Evolutionary conservation across 2,113 vertebrate species (phyloP).

Genomic region (Drymodes brunneopygia): DNA sequence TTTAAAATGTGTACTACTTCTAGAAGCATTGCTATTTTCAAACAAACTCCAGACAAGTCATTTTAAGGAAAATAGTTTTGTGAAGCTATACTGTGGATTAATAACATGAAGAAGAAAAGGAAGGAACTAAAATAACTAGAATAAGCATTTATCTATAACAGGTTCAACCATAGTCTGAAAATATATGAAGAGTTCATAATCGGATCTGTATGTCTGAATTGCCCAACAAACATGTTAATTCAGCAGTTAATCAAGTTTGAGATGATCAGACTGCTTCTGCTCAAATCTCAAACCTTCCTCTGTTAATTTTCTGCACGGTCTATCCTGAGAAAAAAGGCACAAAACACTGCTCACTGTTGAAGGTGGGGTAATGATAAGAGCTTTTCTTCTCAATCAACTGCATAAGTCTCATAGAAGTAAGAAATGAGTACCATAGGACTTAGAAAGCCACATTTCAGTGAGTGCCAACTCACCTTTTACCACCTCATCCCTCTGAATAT

Average conservation of each 20-base stretch:
- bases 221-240: neutral
- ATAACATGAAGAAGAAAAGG: neutral
- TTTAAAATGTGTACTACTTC: neutral
- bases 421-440: fast-evolving
- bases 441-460: neutral
- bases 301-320: neutral
- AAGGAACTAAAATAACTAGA: neutral
- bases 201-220: neutral
- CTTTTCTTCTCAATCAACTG: neutral
- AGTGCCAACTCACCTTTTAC: neutral
- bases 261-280: neutral
- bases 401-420: neutral
- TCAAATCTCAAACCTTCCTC: neutral
- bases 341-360: neutral
- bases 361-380: neutral
- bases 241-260: neutral
- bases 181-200: neutral
- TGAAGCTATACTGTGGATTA: neutral
- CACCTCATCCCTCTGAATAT: neutral
- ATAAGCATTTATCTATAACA: neutral
- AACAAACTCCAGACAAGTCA: neutral
- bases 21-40: neutral
- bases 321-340: neutral
- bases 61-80: neutral
- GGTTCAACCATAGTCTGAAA: neutral